phyloP scores from a whole-genome alignment of 2,888 invertebrate genomes.

The Papilio protenor region DNA sequence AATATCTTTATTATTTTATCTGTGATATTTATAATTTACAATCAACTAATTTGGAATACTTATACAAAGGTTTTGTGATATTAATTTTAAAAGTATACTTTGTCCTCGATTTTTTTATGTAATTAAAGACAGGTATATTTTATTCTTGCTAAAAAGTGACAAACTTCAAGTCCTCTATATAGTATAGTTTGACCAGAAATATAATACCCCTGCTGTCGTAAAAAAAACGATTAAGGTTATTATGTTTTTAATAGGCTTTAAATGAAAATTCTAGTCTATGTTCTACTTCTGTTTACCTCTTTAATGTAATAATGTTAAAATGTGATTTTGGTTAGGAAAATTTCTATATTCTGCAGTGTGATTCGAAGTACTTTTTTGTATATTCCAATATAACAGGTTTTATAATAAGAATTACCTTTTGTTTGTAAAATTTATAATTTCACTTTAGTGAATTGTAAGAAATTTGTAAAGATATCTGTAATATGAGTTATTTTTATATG shows the following conservation, averaged over 20 bases:
- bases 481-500: background rate
- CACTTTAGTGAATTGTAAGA: no score
- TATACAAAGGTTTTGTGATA: background rate
- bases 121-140: background rate
- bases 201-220: no score
- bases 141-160: background rate
- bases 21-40: constrained; percentile 38
- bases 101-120: background rate
- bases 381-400: background rate
- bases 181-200: no score
- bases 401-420: no score
- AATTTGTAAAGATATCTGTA: no score
- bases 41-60: background rate
- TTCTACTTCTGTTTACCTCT: background rate
- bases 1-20: constrained; percentile 37
- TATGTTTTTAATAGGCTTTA: background rate
- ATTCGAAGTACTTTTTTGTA: background rate
- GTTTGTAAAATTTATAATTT: no score
- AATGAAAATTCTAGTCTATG: no score
- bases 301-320: background rate
- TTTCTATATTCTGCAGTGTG: background rate
- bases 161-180: background rate
- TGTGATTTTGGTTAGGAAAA: background rate
- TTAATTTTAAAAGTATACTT: background rate
- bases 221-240: no score